Conservation (phyloP, 2,797 vertebrate species). For the Poecilia wingei region DNA sequence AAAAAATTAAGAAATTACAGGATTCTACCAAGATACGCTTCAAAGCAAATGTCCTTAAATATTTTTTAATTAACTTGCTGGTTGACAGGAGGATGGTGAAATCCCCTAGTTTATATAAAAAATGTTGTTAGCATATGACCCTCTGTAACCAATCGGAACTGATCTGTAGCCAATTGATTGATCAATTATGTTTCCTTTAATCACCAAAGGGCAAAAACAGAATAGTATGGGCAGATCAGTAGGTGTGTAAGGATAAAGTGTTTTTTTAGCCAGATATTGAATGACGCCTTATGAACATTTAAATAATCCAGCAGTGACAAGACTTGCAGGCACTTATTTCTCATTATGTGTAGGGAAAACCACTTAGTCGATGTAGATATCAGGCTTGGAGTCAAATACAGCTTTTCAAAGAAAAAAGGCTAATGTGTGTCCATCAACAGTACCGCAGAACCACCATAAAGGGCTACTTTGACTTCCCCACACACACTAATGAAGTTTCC, state of each 20-base stretch:
- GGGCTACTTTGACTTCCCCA: conserved; percentile 48
- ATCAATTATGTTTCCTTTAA: background rate
- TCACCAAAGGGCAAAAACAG: background rate
- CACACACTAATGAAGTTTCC: conserved; percentile 54
- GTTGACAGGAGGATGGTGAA: background rate
- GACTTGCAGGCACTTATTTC: background rate
- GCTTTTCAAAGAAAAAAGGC: conserved; percentile 22
- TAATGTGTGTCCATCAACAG: conserved; percentile 47
- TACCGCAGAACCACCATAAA: conserved; percentile 44
- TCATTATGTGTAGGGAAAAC: background rate
- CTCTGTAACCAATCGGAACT: background rate
- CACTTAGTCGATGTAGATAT: conserved; percentile 7
- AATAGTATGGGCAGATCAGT: background rate
- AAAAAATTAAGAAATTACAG: background rate
- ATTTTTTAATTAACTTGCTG: background rate
- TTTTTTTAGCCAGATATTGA: background rate
- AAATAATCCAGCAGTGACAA: conserved; percentile 4
- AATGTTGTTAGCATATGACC: background rate
- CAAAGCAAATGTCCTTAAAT: background rate
- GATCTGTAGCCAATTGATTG: background rate
- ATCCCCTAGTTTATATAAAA: background rate
- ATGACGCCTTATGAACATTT: background rate
- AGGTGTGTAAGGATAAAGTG: background rate
- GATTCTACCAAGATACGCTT: background rate
- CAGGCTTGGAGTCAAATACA: conserved; percentile 7